Evolutionary conservation across 2,888 invertebrate species (phyloP).

Genomic region (Gastracanthus pulcherrimus): DNA sequence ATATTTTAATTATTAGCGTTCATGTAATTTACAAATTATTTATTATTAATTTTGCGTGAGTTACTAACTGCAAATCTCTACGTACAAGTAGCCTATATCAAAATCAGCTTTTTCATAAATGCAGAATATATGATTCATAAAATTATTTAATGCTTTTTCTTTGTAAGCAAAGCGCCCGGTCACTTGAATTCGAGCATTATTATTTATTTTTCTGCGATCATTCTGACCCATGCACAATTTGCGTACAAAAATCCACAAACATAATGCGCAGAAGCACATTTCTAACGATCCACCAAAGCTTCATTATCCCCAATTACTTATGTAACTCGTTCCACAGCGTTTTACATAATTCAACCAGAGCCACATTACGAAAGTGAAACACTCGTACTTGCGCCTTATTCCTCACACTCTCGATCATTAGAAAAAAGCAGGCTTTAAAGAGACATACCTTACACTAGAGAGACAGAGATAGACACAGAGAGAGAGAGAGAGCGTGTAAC

Average conservation of each 20-base stretch:
- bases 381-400: neutral
- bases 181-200: too few species aligned
- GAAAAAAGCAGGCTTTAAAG: neutral
- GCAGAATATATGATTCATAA: too few species aligned
- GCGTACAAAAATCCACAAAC: neutral
- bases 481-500: neutral
- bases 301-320: slow-evolving; percentile 17
- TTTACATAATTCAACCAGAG: slow-evolving; percentile 31
- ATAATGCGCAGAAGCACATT: neutral
- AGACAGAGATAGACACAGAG: neutral
- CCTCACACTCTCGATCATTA: neutral
- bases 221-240: neutral
- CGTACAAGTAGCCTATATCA: too few species aligned
- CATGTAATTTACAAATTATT: too few species aligned
- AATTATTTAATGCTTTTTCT: too few species aligned
- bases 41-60: too few species aligned
- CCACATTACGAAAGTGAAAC: slow-evolving; percentile 25
- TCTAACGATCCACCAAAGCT: neutral
- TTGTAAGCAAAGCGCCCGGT: too few species aligned
- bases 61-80: too few species aligned
- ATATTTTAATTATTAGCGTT: too few species aligned
- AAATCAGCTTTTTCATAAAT: too few species aligned
- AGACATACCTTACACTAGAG: too few species aligned
- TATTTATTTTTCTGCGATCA: neutral
- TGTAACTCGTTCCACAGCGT: neutral